phyloP scores from a whole-genome alignment of 2,888 invertebrate species.

The Trissoscelio sp. region DNA sequence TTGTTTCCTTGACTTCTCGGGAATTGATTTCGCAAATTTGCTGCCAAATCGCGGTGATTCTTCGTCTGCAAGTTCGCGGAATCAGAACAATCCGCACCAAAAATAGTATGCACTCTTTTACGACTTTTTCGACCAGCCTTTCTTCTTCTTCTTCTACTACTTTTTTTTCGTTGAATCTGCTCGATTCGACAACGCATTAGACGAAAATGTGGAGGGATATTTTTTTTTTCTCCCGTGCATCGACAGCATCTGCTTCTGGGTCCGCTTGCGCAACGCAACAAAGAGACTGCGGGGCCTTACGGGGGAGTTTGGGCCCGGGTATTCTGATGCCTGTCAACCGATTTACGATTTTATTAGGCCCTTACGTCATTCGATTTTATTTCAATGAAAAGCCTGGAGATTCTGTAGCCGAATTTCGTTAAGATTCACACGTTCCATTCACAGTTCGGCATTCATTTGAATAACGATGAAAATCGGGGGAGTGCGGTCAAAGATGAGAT shows the following conservation, averaged over 20 bases:
- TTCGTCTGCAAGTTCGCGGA: constrained; percentile 61
- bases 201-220: constrained; percentile 60
- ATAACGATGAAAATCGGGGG: constrained; percentile 32
- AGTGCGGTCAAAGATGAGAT: constrained; percentile 13
- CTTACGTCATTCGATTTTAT: constrained; percentile 82
- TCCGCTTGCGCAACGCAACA: constrained; percentile 78
- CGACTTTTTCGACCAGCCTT: neutral
- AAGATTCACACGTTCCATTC: constrained; percentile 63
- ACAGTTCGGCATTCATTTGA: constrained; percentile 40
- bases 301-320: constrained; percentile 78
- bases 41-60: constrained; percentile 51
- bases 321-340: constrained; percentile 78
- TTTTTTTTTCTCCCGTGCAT: constrained; percentile 56
- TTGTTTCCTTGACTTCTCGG: constrained; percentile 66
- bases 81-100: constrained; percentile 59
- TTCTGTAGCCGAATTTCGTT: constrained; percentile 53
- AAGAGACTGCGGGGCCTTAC: constrained; percentile 76
- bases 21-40: constrained; percentile 72
- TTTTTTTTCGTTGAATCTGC: constrained; percentile 34
- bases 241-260: constrained; percentile 79
- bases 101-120: too few relatives aligned
- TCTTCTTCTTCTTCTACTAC: neutral
- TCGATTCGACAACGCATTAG: constrained; percentile 73
- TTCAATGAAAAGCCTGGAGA: constrained; percentile 62
- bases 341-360: constrained; percentile 83